A percentile compares a stretch with the other conserved stretches of the same genome.
Evolutionary conservation across 2,113 vertebrate species (phyloP).

Genomic region (Chamaea fasciata): DNA sequence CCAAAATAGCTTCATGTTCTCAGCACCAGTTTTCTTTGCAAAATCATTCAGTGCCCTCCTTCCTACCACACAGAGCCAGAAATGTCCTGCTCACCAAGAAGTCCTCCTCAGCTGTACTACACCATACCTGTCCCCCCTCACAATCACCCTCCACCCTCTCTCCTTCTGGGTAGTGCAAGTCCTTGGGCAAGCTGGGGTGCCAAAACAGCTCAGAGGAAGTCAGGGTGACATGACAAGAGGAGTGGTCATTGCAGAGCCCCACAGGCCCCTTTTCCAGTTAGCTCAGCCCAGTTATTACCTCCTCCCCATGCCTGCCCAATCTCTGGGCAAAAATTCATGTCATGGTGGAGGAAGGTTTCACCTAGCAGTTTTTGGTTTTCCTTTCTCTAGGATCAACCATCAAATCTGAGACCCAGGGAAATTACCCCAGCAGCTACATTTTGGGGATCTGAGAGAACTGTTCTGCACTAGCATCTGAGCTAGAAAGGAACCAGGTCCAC

Average conservation of each 20-base stretch:
- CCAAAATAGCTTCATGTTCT: slow-evolving; percentile 44
- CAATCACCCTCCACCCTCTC: neutral
- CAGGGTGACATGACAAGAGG: neutral
- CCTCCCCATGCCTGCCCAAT: neutral
- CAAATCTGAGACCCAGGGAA: neutral
- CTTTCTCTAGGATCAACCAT: neutral
- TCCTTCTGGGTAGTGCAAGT: neutral
- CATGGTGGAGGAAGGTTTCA: neutral
- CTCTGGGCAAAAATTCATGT: neutral
- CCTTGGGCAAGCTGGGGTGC: neutral
- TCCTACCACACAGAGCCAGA: neutral
- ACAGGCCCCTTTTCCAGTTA: neutral
- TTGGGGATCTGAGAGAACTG: neutral
- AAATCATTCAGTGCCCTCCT: neutral
- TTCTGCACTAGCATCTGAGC: neutral
- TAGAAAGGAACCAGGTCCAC: neutral
- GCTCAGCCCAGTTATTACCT: neutral
- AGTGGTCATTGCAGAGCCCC: neutral
- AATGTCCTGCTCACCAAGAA: neutral
- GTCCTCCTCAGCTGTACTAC: neutral
- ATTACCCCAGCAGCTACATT: neutral
- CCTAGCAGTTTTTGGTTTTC: neutral
- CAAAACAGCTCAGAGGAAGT: neutral
- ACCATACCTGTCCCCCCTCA: neutral
- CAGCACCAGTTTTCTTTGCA: slow-evolving; percentile 4